phyloP scores from a whole-genome alignment of 2,113 vertebrate species.

The Ifrita kowaldi region DNA sequence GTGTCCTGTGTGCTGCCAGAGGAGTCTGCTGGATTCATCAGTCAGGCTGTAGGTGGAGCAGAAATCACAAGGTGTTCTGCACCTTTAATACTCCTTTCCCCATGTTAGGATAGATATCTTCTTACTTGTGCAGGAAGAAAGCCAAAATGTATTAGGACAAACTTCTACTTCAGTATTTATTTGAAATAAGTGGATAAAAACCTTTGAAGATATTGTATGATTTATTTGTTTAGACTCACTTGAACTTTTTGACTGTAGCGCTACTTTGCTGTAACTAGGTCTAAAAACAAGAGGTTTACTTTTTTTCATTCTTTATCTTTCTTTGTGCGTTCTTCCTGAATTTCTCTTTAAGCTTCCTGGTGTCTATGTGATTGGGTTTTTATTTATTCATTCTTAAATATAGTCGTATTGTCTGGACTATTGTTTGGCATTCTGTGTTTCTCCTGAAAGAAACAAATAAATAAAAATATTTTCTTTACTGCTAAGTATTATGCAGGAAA shows the following conservation, averaged over 20 bases:
- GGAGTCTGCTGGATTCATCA: background rate
- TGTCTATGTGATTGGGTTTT: background rate
- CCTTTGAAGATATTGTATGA: background rate
- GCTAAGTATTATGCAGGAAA: constrained; percentile 48
- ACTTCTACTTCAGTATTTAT: background rate
- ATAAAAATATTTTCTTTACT: background rate
- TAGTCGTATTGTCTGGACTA: background rate
- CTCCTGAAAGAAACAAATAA: background rate
- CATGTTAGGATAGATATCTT: background rate
- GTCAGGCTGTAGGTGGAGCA: background rate
- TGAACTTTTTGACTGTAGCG: background rate
- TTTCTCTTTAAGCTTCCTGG: background rate
- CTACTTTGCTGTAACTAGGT: background rate
- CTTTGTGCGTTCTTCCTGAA: background rate
- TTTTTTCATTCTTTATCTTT: background rate
- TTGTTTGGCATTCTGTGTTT: background rate
- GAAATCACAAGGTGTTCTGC: background rate
- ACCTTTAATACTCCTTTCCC: background rate
- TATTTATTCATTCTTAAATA: background rate
- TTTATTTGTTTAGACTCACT: background rate
- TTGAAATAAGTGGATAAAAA: background rate
- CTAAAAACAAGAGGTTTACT: background rate
- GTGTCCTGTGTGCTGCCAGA: background rate
- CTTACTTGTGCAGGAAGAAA: background rate
- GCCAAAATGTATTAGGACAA: background rate